Percentiles rank a stretch among this genome's conserved stretches.
Evolutionary conservation across 2,113 vertebrate genomes (phyloP).

Genomic region (Tachuris rubrigastra): DNA sequence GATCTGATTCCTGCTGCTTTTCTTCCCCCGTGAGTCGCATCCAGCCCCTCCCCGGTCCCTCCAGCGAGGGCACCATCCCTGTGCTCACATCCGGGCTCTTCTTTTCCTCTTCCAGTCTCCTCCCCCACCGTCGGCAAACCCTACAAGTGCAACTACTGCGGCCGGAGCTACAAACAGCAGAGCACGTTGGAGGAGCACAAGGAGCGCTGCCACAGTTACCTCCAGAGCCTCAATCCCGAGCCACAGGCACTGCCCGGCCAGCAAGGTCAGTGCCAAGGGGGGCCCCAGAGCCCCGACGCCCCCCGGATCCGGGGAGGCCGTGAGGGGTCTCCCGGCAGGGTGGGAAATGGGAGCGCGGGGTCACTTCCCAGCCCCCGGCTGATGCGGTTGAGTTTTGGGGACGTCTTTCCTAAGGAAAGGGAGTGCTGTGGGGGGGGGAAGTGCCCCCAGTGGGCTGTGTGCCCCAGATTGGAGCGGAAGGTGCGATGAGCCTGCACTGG

Average conservation of each 20-base stretch:
- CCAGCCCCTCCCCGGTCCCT: not conserved
- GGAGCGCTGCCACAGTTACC: constrained; percentile 90
- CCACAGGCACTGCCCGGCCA: constrained; percentile 75
- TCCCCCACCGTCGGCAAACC: constrained; percentile 92
- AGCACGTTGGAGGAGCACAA: constrained; percentile 93
- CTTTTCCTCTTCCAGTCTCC: constrained; percentile 75
- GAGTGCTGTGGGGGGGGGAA: not conserved
- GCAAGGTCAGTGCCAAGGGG: constrained; percentile 55
- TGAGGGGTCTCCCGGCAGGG: not conserved
- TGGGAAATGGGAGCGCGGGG: rapidly evolving
- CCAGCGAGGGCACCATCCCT: rapidly evolving
- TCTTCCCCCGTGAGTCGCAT: no score
- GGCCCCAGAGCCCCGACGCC: not conserved
- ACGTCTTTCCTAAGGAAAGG: rapidly evolving
- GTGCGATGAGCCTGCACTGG: not conserved
- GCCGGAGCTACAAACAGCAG: constrained; percentile 95
- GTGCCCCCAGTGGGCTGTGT: not conserved
- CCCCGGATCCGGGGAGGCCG: rapidly evolving
- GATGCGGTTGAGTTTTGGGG: not conserved
- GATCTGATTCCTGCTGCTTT: no score
- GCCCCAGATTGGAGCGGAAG: not conserved
- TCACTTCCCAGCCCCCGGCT: not conserved
- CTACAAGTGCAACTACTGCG: constrained; percentile 95
- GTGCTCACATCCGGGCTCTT: not conserved
- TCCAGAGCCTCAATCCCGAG: constrained; percentile 86